Evolutionary conservation across 2,797 vertebrate genomes (phyloP).

Genomic region (Amblyopsis hoosieri): DNA sequence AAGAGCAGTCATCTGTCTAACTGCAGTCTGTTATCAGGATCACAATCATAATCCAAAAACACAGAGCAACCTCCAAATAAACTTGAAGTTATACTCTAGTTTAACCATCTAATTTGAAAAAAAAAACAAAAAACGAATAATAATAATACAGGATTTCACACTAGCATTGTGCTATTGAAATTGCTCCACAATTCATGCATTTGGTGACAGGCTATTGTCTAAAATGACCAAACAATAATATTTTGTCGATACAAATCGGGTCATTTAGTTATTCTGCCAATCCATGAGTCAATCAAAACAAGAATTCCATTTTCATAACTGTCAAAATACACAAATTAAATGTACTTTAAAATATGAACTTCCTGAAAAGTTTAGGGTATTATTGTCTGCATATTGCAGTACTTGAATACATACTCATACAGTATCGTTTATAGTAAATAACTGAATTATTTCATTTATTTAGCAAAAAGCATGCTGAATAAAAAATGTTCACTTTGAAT

Average conservation of each 20-base stretch:
- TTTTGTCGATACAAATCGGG: slow-evolving; percentile 65
- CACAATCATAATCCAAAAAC: slow-evolving; percentile 20
- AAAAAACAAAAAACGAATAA: neutral
- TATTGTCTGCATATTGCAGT: slow-evolving; percentile 83
- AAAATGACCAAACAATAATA: slow-evolving; percentile 46
- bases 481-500: slow-evolving; percentile 72
- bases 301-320: slow-evolving; percentile 60
- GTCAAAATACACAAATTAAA: slow-evolving; percentile 65
- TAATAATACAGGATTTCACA: slow-evolving; percentile 6
- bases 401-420: slow-evolving; percentile 83
- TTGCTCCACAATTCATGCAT: slow-evolving; percentile 59
- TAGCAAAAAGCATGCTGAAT: slow-evolving; percentile 85
- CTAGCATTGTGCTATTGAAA: slow-evolving; percentile 38
- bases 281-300: slow-evolving; percentile 64
- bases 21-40: slow-evolving; percentile 24
- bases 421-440: slow-evolving; percentile 85
- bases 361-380: slow-evolving; percentile 72
- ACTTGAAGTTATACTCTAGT: slow-evolving; percentile 22
- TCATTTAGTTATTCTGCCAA: slow-evolving; percentile 62
- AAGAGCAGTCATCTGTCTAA: slow-evolving; percentile 4
- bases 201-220: slow-evolving; percentile 27
- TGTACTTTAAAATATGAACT: slow-evolving; percentile 72
- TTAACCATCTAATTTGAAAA: slow-evolving; percentile 7
- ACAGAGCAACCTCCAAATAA: slow-evolving; percentile 31
- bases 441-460: slow-evolving; percentile 82